These are phyloP conservation scores for Prorops nasuta DNA, from an alignment of 1,140 invertebrate genomes.

Conservation along the genomic window DNA sequence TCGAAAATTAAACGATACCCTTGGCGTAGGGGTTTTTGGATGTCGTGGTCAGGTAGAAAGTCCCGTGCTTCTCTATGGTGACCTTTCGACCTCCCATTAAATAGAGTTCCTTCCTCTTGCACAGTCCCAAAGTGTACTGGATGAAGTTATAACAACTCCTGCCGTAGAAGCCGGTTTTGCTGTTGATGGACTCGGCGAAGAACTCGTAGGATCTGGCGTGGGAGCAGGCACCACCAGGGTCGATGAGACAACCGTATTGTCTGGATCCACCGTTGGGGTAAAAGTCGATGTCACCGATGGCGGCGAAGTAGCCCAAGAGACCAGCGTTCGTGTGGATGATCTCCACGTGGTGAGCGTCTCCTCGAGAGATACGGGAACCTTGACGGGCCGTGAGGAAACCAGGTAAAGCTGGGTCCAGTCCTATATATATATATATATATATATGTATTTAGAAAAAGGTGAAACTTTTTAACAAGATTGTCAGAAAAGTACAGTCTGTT, in stretches of 20 bases:
- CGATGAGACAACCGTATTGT: slow-evolving; percentile 37
- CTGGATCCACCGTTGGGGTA: slow-evolving; percentile 58
- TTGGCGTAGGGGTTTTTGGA: slow-evolving; percentile 24
- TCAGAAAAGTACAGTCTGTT: too few relatives aligned
- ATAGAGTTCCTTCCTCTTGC: background rate
- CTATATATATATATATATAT: slow-evolving; percentile 20
- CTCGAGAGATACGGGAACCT: slow-evolving; percentile 33
- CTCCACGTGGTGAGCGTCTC: slow-evolving; percentile 54
- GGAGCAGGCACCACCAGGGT: slow-evolving; percentile 22
- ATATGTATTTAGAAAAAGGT: background rate
- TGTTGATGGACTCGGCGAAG: slow-evolving; percentile 43
- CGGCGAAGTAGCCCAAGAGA: slow-evolving; percentile 25
- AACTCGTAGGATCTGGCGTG: slow-evolving; percentile 22
- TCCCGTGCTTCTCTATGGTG: slow-evolving; percentile 13
- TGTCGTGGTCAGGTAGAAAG: slow-evolving; percentile 29
- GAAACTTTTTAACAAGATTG: too few relatives aligned
- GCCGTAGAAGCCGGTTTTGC: slow-evolving; percentile 23
- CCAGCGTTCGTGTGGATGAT: slow-evolving; percentile 56
- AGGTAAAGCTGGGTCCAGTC: slow-evolving; percentile 57
- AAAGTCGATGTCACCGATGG: slow-evolving; percentile 58
- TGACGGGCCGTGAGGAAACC: slow-evolving; percentile 33
- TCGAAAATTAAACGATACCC: too few relatives aligned
- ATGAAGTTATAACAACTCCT: slow-evolving; percentile 20
- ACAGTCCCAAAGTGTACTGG: slow-evolving; percentile 14
- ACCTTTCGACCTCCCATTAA: slow-evolving; percentile 20